These are phyloP conservation scores for Mylabris sibirica DNA, from an alignment of 2,888 invertebrate species.

Conservation along the genomic window DNA sequence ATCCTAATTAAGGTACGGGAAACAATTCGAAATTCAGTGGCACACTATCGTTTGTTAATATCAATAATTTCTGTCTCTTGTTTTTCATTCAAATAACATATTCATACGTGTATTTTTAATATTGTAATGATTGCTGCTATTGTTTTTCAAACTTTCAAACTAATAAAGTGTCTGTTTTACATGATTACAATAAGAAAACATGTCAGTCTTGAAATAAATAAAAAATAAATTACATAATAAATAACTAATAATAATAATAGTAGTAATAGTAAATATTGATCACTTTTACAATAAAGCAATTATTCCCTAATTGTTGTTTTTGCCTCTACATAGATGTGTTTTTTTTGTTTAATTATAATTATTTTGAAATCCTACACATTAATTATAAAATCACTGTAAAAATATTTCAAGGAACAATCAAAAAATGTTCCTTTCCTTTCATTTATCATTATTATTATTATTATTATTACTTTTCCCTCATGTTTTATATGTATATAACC, in stretches of 20 bases:
- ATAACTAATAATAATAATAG: too few species aligned
- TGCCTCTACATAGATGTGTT: neutral
- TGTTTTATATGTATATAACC: neutral
- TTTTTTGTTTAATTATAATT: neutral
- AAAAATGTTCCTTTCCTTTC: neutral
- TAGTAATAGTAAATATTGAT: neutral
- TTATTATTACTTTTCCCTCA: neutral
- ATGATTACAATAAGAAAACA: neutral
- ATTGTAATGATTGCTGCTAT: neutral
- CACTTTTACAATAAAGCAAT: slow-evolving; percentile 4
- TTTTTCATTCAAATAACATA: neutral
- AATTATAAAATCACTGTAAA: slow-evolving; percentile 56
- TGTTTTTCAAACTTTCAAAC: neutral
- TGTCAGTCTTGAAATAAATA: slow-evolving; percentile 7
- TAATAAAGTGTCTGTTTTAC: neutral
- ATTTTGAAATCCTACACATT: slow-evolving; percentile 41
- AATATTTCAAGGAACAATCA: slow-evolving; percentile 51
- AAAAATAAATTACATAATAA: slow-evolving; percentile 7
- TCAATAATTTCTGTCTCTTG: too few species aligned
- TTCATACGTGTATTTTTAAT: neutral
- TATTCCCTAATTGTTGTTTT: slow-evolving; percentile 4
- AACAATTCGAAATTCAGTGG: neutral
- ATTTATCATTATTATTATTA: neutral
- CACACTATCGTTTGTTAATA: neutral
- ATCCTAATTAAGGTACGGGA: neutral